Evolutionary conservation across 2,888 invertebrate genomes (phyloP), one percentile per base, ranked within the genome.

Genomic region (Cylindroiulus punctatus): DNA sequence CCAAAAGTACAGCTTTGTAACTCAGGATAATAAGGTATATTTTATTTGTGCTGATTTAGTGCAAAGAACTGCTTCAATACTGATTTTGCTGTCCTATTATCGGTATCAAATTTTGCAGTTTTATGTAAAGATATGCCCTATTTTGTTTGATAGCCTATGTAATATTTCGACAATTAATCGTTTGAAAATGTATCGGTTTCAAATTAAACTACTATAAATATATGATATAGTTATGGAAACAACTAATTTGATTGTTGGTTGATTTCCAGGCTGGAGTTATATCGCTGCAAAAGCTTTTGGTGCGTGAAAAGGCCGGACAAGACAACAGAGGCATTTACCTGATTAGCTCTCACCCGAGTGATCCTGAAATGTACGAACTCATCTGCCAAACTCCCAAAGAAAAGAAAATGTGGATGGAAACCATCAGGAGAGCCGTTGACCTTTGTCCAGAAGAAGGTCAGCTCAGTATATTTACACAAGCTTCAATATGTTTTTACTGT

Each of bases 331-430:
- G 97, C 0, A 94, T 98, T 89, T 98, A 98, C 92, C 93, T 98
- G 86, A 97, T 98, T 89, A 96, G 96, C 88, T 96, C 97, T 89
- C 97, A 97, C 90, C 96, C 97, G 7, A 88, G 94, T 5, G 96
- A 96, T 90, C 98, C 98, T 0, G 98, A 98, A 92, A 98, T 98
- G 98, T 98, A 98, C 90, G 98, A 98, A 90, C 92, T 98, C 86
- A 94, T 97, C 90, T 93, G 93, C 88, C 94, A 95, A 40, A 96
- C 96, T 89, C 97, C 97, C 44, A 96, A 96, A 91, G 97, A 98
- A 89, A 96, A 97, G 90, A 95, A 95, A 89, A 92, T 93, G 17
- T 98, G 98, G 98, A 96, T 98, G 90, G 94, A 95, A 89, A 94
- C 95, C 65, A 95, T 98, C 89, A 93, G 96, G 89, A 92, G 94